Evolutionary conservation across 2,888 invertebrate species (phyloP).

Genomic region (Drosophila lutescens): DNA sequence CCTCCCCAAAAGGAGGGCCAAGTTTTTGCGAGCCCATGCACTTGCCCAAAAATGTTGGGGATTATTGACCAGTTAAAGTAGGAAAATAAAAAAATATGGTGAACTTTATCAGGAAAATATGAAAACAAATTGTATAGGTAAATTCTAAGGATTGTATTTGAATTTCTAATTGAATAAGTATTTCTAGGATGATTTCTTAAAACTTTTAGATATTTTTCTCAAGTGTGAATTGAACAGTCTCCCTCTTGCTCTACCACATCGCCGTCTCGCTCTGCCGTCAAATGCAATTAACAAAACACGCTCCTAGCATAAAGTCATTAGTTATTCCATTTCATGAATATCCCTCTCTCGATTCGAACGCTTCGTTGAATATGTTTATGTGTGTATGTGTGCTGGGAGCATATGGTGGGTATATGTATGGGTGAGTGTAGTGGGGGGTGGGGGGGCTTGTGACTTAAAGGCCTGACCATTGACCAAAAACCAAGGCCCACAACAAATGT

Average conservation of each 20-base stretch:
- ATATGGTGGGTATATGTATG: slow-evolving; percentile 54
- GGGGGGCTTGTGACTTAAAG: slow-evolving; percentile 37
- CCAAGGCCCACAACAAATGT: slow-evolving; percentile 37
- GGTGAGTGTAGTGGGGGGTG: slow-evolving; percentile 6
- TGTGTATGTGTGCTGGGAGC: slow-evolving; percentile 46
- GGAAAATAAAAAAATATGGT: not conserved
- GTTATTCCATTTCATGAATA: slow-evolving; percentile 78
- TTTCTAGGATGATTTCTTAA: not conserved
- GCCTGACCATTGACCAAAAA: slow-evolving; percentile 40
- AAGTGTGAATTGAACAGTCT: slow-evolving; percentile 6
- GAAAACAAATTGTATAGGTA: too few species aligned
- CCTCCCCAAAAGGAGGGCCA: slow-evolving; percentile 16
- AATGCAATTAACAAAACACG: slow-evolving; percentile 79
- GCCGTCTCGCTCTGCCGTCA: slow-evolving; percentile 62
- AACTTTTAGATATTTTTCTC: not conserved
- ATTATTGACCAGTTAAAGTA: not conserved
- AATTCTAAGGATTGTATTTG: too few species aligned
- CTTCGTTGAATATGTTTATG: slow-evolving; percentile 61
- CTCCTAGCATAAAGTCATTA: slow-evolving; percentile 79
- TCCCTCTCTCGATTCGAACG: slow-evolving; percentile 68
- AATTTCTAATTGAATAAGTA: not conserved
- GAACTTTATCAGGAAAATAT: too few species aligned
- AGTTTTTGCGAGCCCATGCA: slow-evolving; percentile 26
- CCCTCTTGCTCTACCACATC: slow-evolving; percentile 31
- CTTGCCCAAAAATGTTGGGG: not conserved